Evolutionary conservation across 64 coral and sea anemone genomes (phyloP).

Genomic region (Acropora tenuis): DNA sequence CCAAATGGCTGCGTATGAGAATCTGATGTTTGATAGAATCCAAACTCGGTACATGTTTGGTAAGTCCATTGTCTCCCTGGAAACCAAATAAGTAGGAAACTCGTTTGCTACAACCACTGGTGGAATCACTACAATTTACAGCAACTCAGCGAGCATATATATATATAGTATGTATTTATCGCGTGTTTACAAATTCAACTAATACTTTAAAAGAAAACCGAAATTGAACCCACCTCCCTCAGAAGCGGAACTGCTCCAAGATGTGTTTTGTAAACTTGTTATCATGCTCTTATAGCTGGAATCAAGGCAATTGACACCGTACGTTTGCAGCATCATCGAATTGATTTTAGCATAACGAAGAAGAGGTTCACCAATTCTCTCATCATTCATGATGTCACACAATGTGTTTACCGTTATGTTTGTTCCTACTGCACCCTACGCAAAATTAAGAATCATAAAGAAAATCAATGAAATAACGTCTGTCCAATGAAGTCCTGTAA

Average conservation of each 20-base stretch:
- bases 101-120: too few species aligned
- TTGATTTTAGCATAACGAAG: constrained; percentile 88
- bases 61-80: constrained; percentile 95
- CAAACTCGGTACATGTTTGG: constrained; percentile 99
- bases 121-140: too few species aligned
- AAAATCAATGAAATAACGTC: not conserved
- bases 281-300: constrained; percentile 74
- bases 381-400: constrained; percentile 92
- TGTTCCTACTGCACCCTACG: constrained; percentile 85
- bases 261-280: constrained; percentile 67
- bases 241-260: constrained; percentile 86
- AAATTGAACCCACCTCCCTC: constrained; percentile 79
- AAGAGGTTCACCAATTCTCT: constrained; percentile 69
- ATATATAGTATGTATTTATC: too few species aligned
- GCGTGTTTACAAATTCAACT: too few species aligned
- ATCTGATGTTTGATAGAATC: constrained; percentile 94
- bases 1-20: constrained; percentile 93
- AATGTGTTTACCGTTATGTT: constrained; percentile 94
- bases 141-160: too few species aligned
- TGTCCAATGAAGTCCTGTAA: too few species aligned
- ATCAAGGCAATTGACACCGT: constrained; percentile 82
- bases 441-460: not conserved
- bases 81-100: not conserved
- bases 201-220: too few species aligned
- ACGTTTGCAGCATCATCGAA: constrained; percentile 79